Conservation (phyloP, 2,888 invertebrate species). For the Ophioninae sp. region DNA sequence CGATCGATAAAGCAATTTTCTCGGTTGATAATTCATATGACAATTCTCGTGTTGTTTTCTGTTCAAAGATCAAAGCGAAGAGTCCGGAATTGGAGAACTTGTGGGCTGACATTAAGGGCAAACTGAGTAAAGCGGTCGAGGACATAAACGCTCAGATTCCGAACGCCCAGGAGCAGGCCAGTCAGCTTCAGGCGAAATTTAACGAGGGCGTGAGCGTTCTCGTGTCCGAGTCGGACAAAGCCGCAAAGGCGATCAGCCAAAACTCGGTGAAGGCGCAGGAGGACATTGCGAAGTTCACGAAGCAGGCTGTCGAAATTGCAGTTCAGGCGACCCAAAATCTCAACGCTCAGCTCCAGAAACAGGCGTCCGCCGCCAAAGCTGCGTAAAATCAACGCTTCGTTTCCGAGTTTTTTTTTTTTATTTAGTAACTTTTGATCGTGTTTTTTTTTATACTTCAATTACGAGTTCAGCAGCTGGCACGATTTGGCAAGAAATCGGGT, state of each 20-base stretch:
- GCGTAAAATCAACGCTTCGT: constrained; percentile 20
- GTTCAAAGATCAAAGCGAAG: constrained; percentile 74
- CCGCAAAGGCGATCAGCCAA: constrained; percentile 71
- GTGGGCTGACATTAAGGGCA: constrained; percentile 72
- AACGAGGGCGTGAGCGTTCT: constrained; percentile 74
- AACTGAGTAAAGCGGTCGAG: constrained; percentile 71
- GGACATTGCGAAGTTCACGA: constrained; percentile 74
- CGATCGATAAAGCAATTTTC: no score
- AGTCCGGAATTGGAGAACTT: constrained; percentile 75
- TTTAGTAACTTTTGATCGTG: background rate
- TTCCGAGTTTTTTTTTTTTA: constrained; percentile 1
- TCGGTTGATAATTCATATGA: background rate
- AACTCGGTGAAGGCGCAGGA: constrained; percentile 76
- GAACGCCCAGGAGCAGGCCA: constrained; percentile 74
- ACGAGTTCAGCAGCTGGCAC: background rate
- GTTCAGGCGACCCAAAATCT: constrained; percentile 75
- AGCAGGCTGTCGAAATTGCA: constrained; percentile 76
- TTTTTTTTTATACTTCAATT: background rate
- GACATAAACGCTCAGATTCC: constrained; percentile 75
- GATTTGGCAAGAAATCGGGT: background rate
- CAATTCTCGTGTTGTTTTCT: background rate
- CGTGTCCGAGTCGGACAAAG: constrained; percentile 74
- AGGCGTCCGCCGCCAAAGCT: constrained; percentile 59
- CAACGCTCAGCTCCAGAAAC: constrained; percentile 73
- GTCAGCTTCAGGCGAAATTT: constrained; percentile 74